These are phyloP conservation scores for Oreochromis tanganicae DNA, from an alignment of 2,113 vertebrate genomes.

Conservation along the genomic window DNA sequence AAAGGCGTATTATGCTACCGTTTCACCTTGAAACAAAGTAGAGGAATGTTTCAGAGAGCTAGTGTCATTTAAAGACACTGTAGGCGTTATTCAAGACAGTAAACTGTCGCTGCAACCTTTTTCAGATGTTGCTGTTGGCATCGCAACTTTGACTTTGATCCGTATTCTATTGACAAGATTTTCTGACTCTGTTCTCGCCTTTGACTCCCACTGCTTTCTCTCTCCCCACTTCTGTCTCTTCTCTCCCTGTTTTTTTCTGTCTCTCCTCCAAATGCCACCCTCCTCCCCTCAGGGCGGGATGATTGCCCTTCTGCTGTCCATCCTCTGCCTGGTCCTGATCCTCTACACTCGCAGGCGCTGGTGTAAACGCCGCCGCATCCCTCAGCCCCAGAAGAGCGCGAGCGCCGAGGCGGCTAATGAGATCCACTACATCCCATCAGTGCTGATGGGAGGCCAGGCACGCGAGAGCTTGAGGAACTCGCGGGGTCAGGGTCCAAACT, in stretches of 20 bases:
- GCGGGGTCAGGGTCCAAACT: constrained; percentile 91
- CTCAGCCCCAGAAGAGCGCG: constrained; percentile 97
- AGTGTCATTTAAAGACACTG: background rate
- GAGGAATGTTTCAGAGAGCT: background rate
- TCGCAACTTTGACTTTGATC: constrained; percentile 32
- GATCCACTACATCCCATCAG: constrained; percentile 98
- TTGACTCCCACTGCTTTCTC: background rate
- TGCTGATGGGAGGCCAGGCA: constrained; percentile 93
- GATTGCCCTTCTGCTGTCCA: constrained; percentile 94
- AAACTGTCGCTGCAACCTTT: constrained; percentile 22
- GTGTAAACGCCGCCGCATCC: constrained; percentile 95
- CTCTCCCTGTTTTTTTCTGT: background rate
- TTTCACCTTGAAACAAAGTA: background rate
- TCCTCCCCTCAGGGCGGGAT: constrained; percentile 84
- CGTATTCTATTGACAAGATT: constrained; percentile 27
- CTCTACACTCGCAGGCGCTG: constrained; percentile 94
- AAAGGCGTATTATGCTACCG: rapidly evolving
- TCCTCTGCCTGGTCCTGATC: constrained; percentile 95
- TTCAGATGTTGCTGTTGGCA: background rate
- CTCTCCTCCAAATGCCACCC: constrained; percentile 19
- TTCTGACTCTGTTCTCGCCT: constrained; percentile 11
- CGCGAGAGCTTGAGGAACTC: constrained; percentile 94
- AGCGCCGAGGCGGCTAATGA: constrained; percentile 96
- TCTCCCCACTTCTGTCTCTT: background rate
- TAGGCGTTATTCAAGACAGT: background rate